phyloP scores from a whole-genome alignment of 2,113 vertebrate species.

The Australoheros scitulus region DNA sequence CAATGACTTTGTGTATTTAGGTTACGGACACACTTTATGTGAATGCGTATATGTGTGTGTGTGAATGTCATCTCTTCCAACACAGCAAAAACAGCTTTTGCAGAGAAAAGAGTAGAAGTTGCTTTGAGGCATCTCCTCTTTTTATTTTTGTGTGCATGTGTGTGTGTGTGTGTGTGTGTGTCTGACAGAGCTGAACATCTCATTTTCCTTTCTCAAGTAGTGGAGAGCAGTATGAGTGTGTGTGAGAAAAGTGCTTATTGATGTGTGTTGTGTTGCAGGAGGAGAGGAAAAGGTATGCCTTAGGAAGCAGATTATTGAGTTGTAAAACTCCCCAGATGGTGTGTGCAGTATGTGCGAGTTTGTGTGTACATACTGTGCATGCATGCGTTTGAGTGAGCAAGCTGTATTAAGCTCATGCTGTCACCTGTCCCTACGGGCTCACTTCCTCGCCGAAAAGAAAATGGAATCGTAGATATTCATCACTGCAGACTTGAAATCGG shows the following conservation, averaged over 20 bases:
- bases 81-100: slow-evolving; percentile 20
- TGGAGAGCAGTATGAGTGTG: slow-evolving; percentile 15
- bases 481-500: slow-evolving; percentile 61
- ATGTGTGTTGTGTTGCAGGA: slow-evolving; percentile 45
- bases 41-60: neutral
- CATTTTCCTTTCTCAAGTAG: slow-evolving; percentile 38
- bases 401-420: slow-evolving; percentile 37
- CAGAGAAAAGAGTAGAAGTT: slow-evolving; percentile 33
- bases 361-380: slow-evolving; percentile 22
- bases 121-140: slow-evolving; percentile 41
- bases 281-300: slow-evolving; percentile 54
- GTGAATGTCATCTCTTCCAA: neutral
- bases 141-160: neutral
- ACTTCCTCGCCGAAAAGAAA: slow-evolving; percentile 53
- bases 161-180: slow-evolving; percentile 14
- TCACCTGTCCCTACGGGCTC: slow-evolving; percentile 65
- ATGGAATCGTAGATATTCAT: slow-evolving; percentile 69
- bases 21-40: slow-evolving; percentile 15
- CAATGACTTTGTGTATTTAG: slow-evolving; percentile 19
- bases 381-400: slow-evolving; percentile 39
- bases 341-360: slow-evolving; percentile 22
- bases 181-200: slow-evolving; percentile 58
- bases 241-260: slow-evolving; percentile 41
- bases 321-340: slow-evolving; percentile 67
- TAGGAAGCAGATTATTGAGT: slow-evolving; percentile 74